Evolutionary conservation across 2,113 vertebrate species (phyloP).

Genomic region (Petrocephalus microphthalmus): DNA sequence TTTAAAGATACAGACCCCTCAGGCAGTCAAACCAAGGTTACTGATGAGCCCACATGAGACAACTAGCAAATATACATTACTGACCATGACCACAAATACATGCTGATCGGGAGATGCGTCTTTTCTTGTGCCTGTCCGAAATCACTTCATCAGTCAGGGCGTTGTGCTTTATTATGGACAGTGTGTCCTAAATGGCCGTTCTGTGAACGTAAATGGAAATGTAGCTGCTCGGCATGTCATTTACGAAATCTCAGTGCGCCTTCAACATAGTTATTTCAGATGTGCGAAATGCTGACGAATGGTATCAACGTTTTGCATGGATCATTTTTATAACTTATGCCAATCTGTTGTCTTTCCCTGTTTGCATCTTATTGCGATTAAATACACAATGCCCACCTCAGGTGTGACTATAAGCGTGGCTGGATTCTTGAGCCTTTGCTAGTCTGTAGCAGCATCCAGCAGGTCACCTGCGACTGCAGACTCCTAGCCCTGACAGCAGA

Average conservation of each 20-base stretch:
- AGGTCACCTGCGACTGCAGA: background rate
- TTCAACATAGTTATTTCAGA: background rate
- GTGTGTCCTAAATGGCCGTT: background rate
- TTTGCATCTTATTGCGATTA: background rate
- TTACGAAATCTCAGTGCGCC: background rate
- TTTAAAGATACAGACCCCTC: background rate
- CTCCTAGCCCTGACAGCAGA: background rate
- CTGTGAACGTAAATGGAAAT: background rate
- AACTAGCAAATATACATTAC: background rate
- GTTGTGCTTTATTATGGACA: background rate
- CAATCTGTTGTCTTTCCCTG: background rate
- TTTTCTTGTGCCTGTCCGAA: background rate
- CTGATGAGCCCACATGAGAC: too few species aligned
- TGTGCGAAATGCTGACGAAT: background rate
- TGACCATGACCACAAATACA: background rate
- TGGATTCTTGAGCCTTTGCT: background rate
- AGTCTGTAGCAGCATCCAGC: background rate
- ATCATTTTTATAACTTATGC: background rate
- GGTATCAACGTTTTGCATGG: background rate
- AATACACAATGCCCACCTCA: background rate
- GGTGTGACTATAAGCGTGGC: background rate
- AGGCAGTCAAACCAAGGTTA: background rate
- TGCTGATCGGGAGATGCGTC: background rate
- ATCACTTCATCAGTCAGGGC: background rate
- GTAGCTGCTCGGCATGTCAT: background rate